Percentiles rank a stretch among this genome's conserved stretches.
These are phyloP conservation scores for Bubo bubo DNA, from an alignment of 2,113 vertebrate genomes.

Conservation along the genomic window DNA sequence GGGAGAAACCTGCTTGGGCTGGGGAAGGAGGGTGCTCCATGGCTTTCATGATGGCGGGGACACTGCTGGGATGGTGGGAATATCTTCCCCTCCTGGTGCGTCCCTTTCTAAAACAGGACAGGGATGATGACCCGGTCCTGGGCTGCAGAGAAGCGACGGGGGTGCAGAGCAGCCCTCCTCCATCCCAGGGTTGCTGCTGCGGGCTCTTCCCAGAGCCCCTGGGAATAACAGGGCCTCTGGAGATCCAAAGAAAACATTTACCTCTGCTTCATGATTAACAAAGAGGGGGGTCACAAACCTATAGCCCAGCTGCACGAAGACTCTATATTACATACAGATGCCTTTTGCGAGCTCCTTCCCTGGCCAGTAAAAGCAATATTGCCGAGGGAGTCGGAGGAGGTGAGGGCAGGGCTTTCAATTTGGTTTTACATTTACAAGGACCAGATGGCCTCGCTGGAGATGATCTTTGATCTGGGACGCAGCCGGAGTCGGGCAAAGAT, in stretches of 20 bases:
- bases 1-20: neutral
- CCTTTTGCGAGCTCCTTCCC: constrained; percentile 23
- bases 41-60: neutral
- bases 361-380: constrained; percentile 5
- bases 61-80: neutral
- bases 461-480: constrained; percentile 67
- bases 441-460: constrained; percentile 65
- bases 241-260: constrained; percentile 52
- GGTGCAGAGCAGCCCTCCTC: neutral
- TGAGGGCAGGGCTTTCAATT: constrained; percentile 64
- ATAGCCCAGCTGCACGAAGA: constrained; percentile 4
- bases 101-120: neutral
- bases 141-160: neutral
- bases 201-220: neutral
- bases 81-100: fast-evolving
- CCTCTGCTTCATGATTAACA: constrained; percentile 19
- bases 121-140: neutral
- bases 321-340: constrained; percentile 59
- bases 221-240: neutral
- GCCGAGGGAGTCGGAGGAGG: constrained; percentile 39
- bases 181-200: neutral
- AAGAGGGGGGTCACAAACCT: neutral
- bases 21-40: neutral
- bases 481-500: constrained; percentile 42
- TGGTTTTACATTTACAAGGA: constrained; percentile 71